phyloP scores from a whole-genome alignment of 2,113 vertebrate species.

The Phoxinus phoxinus region DNA sequence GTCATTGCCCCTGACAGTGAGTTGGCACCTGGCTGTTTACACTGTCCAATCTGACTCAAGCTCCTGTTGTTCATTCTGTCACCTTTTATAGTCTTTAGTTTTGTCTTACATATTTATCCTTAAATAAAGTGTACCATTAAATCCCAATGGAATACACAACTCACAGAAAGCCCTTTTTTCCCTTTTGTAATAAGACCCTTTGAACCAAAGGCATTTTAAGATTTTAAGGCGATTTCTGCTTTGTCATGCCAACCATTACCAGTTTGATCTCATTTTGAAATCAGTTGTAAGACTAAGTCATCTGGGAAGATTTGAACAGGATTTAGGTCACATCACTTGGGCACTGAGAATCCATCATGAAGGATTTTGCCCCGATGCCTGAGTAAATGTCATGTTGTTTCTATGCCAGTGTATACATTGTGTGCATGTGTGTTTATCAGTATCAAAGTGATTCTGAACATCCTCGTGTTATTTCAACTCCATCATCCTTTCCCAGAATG shows the following conservation, averaged over 20 bases:
- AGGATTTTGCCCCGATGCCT: neutral
- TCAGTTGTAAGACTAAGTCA: slow-evolving; percentile 15
- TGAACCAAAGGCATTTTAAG: slow-evolving; percentile 10
- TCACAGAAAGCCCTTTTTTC: neutral
- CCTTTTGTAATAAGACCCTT: neutral
- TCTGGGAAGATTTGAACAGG: slow-evolving; percentile 32
- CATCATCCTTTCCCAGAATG: neutral
- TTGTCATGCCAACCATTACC: slow-evolving; percentile 23
- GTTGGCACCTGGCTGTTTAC: slow-evolving; percentile 8
- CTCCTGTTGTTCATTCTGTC: neutral
- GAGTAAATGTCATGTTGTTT: slow-evolving; percentile 26
- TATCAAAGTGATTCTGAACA: neutral
- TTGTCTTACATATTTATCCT: neutral
- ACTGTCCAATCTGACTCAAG: neutral
- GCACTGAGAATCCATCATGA: neutral
- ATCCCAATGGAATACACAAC: neutral
- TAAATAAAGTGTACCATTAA: neutral
- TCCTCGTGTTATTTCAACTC: neutral
- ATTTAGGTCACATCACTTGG: slow-evolving; percentile 41
- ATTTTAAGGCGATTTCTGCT: slow-evolving; percentile 30
- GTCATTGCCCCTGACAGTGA: slow-evolving; percentile 9
- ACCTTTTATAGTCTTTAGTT: neutral
- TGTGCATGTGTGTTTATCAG: slow-evolving; percentile 9
- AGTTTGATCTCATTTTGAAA: slow-evolving; percentile 9
- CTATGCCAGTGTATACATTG: neutral